These are phyloP conservation scores for Minunthozetes semirufus DNA, from an alignment of 2,888 invertebrate genomes.

Conservation along the genomic window DNA sequence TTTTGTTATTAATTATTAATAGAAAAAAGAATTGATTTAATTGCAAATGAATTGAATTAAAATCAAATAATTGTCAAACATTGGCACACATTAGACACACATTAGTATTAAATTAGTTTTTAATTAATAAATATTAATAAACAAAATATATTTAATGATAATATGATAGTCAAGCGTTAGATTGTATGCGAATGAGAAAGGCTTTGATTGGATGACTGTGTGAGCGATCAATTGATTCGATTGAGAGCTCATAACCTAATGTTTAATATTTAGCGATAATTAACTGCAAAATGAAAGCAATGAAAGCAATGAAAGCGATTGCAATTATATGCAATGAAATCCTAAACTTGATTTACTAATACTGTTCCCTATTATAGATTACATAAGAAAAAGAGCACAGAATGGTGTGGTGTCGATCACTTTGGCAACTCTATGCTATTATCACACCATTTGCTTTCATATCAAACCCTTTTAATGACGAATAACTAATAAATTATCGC, in stretches of 20 bases:
- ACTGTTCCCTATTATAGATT: not conserved
- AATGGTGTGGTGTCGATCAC: not conserved
- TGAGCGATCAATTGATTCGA: not conserved
- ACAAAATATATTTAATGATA: not conserved
- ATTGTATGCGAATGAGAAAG: not conserved
- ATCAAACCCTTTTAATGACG: not conserved
- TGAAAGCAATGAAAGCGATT: too few relatives aligned
- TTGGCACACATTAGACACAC: too few relatives aligned
- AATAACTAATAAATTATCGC: not conserved
- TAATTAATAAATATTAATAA: too few relatives aligned
- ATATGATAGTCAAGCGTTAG: not conserved
- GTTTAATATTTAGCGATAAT: constrained; percentile 7
- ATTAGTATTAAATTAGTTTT: too few relatives aligned
- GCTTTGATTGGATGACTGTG: not conserved
- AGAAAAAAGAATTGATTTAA: too few relatives aligned
- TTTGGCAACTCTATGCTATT: not conserved
- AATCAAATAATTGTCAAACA: too few relatives aligned
- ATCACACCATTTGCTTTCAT: not conserved
- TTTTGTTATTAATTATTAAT: too few relatives aligned
- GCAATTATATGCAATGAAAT: constrained; percentile 4
- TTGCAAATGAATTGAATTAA: too few relatives aligned
- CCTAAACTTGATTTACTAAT: not conserved
- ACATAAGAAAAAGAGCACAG: not conserved
- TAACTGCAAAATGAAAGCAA: not conserved
- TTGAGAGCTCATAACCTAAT: not conserved